These are phyloP conservation scores for Chaetophractus vellerosus DNA, from an alignment of 2,797 vertebrate species.

Conservation along the genomic window DNA sequence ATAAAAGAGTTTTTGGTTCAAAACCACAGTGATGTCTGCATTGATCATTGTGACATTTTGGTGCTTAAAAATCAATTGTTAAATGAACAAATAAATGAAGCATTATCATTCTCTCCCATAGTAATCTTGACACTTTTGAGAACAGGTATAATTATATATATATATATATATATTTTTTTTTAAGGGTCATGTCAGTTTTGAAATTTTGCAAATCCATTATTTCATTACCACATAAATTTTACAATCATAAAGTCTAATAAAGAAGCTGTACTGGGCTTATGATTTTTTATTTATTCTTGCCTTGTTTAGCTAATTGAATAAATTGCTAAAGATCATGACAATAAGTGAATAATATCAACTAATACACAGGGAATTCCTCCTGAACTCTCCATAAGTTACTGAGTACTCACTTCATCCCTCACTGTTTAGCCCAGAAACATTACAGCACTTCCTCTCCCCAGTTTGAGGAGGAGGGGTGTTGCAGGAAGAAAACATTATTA, in stretches of 20 bases:
- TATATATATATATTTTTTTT: neutral
- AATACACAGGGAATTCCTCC: neutral
- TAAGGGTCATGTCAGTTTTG: neutral
- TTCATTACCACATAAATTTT: neutral
- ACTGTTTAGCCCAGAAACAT: neutral
- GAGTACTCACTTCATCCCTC: neutral
- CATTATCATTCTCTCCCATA: neutral
- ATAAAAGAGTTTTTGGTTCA: neutral
- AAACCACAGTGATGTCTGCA: neutral
- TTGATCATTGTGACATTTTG: neutral
- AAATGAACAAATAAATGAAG: conserved; percentile 37
- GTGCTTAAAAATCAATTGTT: neutral
- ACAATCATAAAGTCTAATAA: neutral
- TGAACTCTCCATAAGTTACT: neutral
- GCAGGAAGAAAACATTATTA: neutral
- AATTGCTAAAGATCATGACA: neutral
- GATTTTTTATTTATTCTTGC: neutral
- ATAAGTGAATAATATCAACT: neutral
- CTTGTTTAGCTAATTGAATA: conserved; percentile 19
- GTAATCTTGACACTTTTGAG: neutral
- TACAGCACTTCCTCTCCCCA: neutral
- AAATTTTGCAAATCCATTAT: conserved; percentile 8
- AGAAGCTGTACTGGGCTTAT: neutral
- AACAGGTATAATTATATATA: neutral
- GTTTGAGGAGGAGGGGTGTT: neutral